phyloP scores from a whole-genome alignment of 2,113 vertebrate genomes.

The Stegostoma tigrinum region DNA sequence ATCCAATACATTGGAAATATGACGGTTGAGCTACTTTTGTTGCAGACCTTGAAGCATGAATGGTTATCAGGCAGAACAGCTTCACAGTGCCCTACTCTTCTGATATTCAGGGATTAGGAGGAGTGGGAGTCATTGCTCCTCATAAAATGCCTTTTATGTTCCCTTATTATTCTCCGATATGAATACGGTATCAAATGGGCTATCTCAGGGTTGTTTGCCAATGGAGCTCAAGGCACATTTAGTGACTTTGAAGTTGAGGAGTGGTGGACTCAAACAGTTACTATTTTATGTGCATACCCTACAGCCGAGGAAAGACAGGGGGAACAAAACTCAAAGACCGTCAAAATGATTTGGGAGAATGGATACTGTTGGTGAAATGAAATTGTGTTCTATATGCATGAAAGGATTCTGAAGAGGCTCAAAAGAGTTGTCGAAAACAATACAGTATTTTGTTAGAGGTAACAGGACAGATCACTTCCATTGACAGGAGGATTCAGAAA shows the following conservation, averaged over 20 bases:
- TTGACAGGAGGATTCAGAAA: background rate
- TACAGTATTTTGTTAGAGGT: background rate
- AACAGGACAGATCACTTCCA: background rate
- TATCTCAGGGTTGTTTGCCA: background rate
- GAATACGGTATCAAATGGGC: background rate
- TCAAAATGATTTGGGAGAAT: background rate
- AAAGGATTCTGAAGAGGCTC: background rate
- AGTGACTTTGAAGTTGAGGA: conserved; percentile 21
- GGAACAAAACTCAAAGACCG: background rate
- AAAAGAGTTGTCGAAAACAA: background rate
- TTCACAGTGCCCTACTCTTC: background rate
- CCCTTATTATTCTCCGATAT: background rate
- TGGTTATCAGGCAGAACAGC: too few relatives aligned
- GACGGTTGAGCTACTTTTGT: background rate
- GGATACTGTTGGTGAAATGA: background rate
- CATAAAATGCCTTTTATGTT: background rate
- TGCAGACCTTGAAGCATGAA: background rate
- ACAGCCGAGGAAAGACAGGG: background rate
- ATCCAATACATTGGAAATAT: background rate
- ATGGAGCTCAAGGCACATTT: background rate
- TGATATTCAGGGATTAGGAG: background rate
- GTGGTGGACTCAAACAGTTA: background rate
- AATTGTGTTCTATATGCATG: background rate
- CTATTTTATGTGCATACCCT: conserved; percentile 5
- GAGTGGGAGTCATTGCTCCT: background rate